A percentile compares a stretch with the other conserved stretches of the same genome.
Evolutionary conservation across 2,888 invertebrate genomes (phyloP).

Genomic region (Acrobasis repandana): DNA sequence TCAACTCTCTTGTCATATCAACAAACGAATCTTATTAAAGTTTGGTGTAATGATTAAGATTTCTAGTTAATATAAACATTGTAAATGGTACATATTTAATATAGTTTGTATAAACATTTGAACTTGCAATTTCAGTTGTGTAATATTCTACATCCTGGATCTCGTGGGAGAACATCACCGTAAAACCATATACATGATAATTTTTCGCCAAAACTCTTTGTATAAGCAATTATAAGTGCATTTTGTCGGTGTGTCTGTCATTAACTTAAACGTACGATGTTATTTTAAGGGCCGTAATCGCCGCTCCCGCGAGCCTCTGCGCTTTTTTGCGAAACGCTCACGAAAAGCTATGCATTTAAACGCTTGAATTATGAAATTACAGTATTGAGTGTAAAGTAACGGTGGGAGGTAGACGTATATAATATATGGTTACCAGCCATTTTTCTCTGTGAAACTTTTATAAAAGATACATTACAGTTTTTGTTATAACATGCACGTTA

Average conservation of each 20-base stretch:
- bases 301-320: conserved; percentile 67
- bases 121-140: neutral
- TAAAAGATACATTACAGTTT: too few species aligned
- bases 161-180: conserved; percentile 59
- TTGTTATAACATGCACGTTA: too few species aligned
- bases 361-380: conserved; percentile 82
- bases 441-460: neutral
- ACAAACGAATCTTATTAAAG: too few species aligned
- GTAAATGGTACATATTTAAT: too few species aligned
- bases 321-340: conserved; percentile 70
- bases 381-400: conserved; percentile 75
- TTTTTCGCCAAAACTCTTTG: conserved; percentile 80
- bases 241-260: conserved; percentile 81
- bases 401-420: conserved; percentile 40
- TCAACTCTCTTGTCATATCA: too few species aligned
- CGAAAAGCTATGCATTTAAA: conserved; percentile 83
- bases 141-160: conserved; percentile 34
- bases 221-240: conserved; percentile 80
- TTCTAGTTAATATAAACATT: neutral
- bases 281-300: conserved; percentile 81
- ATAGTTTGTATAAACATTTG: neutral
- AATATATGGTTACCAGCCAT: neutral
- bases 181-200: conserved; percentile 68
- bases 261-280: conserved; percentile 83
- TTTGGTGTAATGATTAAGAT: too few species aligned